These are phyloP conservation scores for Bergia sp. DNA, from an alignment of 92 coral and sea anemone genomes.

Conservation along the genomic window DNA sequence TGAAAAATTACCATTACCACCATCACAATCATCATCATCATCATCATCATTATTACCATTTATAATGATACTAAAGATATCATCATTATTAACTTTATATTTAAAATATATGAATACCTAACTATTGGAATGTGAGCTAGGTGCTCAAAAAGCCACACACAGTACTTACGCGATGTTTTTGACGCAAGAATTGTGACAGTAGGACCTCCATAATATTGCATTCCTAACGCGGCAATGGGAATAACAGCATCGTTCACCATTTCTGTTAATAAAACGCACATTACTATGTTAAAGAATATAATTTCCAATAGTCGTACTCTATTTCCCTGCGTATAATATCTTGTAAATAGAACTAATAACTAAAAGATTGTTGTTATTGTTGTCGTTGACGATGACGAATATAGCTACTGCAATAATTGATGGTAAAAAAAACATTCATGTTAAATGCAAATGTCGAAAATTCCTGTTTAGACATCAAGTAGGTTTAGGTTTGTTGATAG, in stretches of 20 bases:
- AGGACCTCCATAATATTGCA: slow-evolving; percentile 90
- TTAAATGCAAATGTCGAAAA: background rate
- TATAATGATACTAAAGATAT: too few relatives aligned
- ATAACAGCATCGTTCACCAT: slow-evolving; percentile 93
- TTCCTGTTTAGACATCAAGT: too few relatives aligned
- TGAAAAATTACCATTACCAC: too few relatives aligned
- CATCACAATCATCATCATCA: too few relatives aligned
- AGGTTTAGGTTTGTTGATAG: background rate
- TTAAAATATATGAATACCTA: background rate
- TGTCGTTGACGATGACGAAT: background rate
- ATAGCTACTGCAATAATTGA: background rate
- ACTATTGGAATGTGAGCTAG: too few relatives aligned
- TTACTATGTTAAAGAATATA: background rate
- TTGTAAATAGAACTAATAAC: background rate
- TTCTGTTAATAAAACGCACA: slow-evolving; percentile 53
- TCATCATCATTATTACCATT: too few relatives aligned
- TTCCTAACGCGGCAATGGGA: slow-evolving; percentile 90
- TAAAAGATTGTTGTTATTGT: background rate
- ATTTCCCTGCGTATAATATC: too few relatives aligned
- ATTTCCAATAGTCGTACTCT: too few relatives aligned
- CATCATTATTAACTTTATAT: too few relatives aligned
- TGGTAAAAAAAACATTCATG: background rate
- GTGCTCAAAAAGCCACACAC: background rate
- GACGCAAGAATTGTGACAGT: slow-evolving; percentile 95
- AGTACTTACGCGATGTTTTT: slow-evolving; percentile 93